phyloP scores from a whole-genome alignment of 2,888 invertebrate species.

The Atethmia centrago region DNA sequence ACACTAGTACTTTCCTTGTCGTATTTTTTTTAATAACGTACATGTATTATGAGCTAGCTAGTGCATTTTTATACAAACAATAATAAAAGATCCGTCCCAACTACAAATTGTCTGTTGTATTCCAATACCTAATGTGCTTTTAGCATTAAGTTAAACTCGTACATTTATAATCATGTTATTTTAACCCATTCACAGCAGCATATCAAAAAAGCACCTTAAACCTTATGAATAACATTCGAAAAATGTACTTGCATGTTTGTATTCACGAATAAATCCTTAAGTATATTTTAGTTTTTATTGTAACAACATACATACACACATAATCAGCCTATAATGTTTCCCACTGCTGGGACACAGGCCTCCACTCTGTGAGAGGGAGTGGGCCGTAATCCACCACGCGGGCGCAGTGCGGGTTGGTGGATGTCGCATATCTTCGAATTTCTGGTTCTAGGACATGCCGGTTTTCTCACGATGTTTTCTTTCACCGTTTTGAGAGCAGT shows the following conservation, averaged over 20 bases:
- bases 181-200: constrained; percentile 84
- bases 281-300: constrained; percentile 64
- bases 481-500: too few species aligned
- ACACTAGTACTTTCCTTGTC: constrained; percentile 46
- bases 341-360: too few species aligned
- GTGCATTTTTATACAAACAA: constrained; percentile 68
- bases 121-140: constrained; percentile 68
- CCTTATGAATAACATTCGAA: constrained; percentile 78
- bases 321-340: too few species aligned
- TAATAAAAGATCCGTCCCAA: constrained; percentile 79
- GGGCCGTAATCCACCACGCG: too few species aligned
- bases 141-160: constrained; percentile 75
- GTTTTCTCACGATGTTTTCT: too few species aligned
- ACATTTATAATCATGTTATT: constrained; percentile 73
- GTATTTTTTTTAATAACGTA: constrained; percentile 50
- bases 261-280: constrained; percentile 85
- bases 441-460: too few species aligned
- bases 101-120: constrained; percentile 68
- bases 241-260: constrained; percentile 89
- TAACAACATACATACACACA: too few species aligned
- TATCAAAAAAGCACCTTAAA: constrained; percentile 80
- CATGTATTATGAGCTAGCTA: constrained; percentile 68
- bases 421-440: too few species aligned
- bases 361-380: too few species aligned
- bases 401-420: too few species aligned